Percentiles rank a stretch among this genome's conserved stretches.
phyloP scores from a whole-genome alignment of 2,888 invertebrate species.

The Apotomis betuletana region DNA sequence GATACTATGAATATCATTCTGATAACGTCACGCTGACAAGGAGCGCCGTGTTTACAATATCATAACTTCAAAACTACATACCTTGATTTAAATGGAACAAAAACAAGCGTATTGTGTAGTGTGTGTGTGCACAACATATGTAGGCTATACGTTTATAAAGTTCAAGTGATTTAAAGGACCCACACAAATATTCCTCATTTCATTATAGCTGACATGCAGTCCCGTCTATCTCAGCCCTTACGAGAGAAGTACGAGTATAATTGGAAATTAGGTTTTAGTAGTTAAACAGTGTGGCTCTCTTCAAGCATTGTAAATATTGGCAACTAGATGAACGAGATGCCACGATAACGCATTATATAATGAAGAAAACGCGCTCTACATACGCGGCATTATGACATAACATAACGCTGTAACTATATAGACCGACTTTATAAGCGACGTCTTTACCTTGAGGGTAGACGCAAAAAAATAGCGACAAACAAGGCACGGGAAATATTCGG shows the following conservation, averaged over 20 bases:
- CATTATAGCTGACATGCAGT: too few species aligned
- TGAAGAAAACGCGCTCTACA: slow-evolving; percentile 3
- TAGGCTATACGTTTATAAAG: too few species aligned
- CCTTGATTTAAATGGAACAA: too few species aligned
- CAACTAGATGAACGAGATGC: slow-evolving; percentile 16
- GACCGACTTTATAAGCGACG: slow-evolving; percentile 44
- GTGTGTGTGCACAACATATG: too few species aligned
- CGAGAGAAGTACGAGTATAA: neutral
- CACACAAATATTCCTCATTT: too few species aligned
- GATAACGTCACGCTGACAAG: too few species aligned
- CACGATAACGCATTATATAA: slow-evolving; percentile 23
- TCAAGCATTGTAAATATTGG: neutral
- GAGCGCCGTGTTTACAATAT: too few species aligned
- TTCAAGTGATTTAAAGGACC: too few species aligned
- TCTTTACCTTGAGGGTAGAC: slow-evolving; percentile 44
- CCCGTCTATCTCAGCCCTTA: neutral
- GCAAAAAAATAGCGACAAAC: slow-evolving; percentile 46
- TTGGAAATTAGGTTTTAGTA: too few species aligned
- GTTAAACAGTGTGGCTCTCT: neutral
- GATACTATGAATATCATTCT: too few species aligned
- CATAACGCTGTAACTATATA: slow-evolving; percentile 43
- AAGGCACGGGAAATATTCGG: slow-evolving; percentile 54
- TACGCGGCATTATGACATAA: slow-evolving; percentile 10
- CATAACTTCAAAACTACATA: too few species aligned
- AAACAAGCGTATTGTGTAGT: too few species aligned